Percentiles rank a stretch among this genome's conserved stretches.
Conservation (phyloP, 1,140 invertebrate genomes). For the Agrilus planipennis region DNA sequence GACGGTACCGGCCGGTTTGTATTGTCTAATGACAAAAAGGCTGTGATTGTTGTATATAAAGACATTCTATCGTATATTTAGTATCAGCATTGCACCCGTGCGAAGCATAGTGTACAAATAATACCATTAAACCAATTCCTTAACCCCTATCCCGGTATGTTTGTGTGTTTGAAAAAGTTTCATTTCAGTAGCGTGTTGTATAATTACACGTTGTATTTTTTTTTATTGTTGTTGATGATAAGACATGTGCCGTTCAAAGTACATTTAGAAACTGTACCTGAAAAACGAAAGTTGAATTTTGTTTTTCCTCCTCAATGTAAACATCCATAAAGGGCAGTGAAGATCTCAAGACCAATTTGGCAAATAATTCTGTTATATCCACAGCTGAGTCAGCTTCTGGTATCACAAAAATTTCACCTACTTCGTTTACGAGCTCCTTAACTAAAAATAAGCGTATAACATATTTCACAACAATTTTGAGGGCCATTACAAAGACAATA, state of each 20-base stretch:
- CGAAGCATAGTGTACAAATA: too few species aligned
- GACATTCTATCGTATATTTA: too few species aligned
- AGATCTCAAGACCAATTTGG: conserved; percentile 9
- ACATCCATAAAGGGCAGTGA: conserved; percentile 16
- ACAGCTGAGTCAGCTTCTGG: neutral
- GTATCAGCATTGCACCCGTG: too few species aligned
- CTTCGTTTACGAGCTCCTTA: conserved; percentile 6
- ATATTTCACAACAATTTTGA: neutral
- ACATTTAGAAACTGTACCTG: conserved; percentile 6
- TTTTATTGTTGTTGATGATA: too few species aligned
- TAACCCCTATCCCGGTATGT: too few species aligned
- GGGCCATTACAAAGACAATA: neutral
- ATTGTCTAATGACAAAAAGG: too few species aligned
- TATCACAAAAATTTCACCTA: conserved; percentile 5
- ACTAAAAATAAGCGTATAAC: conserved; percentile 10
- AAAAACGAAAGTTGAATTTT: conserved; percentile 10
- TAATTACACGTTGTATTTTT: too few species aligned
- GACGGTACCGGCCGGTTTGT: too few species aligned
- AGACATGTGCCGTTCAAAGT: neutral
- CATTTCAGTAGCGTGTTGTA: too few species aligned
- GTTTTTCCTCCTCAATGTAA: conserved; percentile 10
- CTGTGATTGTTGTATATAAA: too few species aligned
- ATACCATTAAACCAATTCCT: too few species aligned
- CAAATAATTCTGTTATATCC: conserved; percentile 12
- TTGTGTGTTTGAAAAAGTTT: neutral